Evolutionary conservation across 2,113 vertebrate genomes (phyloP).

Genomic region (Strix uralensis): DNA sequence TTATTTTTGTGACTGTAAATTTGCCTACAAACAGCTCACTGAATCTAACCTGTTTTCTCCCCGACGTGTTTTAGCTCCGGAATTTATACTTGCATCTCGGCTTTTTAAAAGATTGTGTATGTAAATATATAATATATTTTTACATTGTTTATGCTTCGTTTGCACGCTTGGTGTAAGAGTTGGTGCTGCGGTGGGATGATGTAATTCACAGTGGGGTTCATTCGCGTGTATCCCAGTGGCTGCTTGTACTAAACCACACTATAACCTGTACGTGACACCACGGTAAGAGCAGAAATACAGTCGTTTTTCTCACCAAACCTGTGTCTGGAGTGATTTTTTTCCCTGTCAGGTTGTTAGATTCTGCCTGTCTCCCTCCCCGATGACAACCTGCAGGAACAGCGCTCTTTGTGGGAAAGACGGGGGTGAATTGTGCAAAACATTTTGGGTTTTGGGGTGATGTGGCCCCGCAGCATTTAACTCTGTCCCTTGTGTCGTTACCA

Average conservation of each 20-base stretch:
- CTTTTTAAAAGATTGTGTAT: background rate
- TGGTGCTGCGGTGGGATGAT: background rate
- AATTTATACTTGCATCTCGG: background rate
- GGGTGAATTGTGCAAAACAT: background rate
- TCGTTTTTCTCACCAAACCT: background rate
- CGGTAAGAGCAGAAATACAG: background rate
- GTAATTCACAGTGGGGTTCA: background rate
- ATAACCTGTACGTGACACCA: background rate
- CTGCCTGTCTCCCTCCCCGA: background rate
- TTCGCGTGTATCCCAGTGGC: background rate
- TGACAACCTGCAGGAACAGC: background rate
- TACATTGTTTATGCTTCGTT: background rate
- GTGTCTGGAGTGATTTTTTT: background rate
- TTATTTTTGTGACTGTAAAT: background rate
- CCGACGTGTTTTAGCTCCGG: background rate
- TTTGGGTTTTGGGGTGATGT: background rate
- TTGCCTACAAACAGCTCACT: background rate
- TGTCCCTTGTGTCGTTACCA: background rate
- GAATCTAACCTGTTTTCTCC: background rate
- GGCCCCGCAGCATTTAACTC: background rate
- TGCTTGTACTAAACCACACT: background rate
- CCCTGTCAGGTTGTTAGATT: rapidly evolving
- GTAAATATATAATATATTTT: conserved; percentile 21
- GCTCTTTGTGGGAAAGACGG: rapidly evolving
- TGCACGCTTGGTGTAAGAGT: background rate